phyloP scores from a whole-genome alignment of 1,140 invertebrate species.

The Campoletis sonorensis region DNA sequence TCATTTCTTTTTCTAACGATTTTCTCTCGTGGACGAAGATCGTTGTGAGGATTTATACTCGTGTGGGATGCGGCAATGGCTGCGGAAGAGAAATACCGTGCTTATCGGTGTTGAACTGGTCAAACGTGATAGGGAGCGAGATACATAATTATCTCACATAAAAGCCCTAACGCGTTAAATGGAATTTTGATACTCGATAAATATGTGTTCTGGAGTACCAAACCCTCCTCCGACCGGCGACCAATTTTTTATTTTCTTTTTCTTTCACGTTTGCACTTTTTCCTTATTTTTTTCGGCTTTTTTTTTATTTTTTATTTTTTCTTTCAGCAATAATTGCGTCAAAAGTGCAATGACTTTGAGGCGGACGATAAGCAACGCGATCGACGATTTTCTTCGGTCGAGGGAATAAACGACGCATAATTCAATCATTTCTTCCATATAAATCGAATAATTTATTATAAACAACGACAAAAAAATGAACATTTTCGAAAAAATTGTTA shows the following conservation, averaged over 20 bases:
- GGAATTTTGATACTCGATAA: constrained; percentile 23
- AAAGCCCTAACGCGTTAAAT: not conserved
- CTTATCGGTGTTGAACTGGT: constrained; percentile 52
- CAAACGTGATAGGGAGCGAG: constrained; percentile 46
- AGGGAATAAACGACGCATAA: not conserved
- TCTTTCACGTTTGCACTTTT: not conserved
- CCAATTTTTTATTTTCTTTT: not conserved
- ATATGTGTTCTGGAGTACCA: not conserved
- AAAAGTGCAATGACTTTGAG: constrained; percentile 28
- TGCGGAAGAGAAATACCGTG: constrained; percentile 41
- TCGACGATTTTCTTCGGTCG: not conserved
- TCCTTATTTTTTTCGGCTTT: not conserved
- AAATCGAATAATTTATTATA: constrained; percentile 35
- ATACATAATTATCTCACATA: constrained; percentile 27
- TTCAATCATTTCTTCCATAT: not conserved
- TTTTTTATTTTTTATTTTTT: not conserved
- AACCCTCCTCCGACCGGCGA: not conserved
- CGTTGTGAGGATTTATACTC: not conserved
- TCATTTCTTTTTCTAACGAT: not conserved
- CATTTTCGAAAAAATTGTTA: constrained; percentile 8
- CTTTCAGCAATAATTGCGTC: constrained; percentile 20
- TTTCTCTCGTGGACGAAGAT: not conserved
- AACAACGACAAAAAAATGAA: not conserved
- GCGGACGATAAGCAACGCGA: not conserved
- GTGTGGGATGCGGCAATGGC: not conserved